Conservation (phyloP, 1,140 invertebrate genomes). For the Lordiphosa mommai region DNA sequence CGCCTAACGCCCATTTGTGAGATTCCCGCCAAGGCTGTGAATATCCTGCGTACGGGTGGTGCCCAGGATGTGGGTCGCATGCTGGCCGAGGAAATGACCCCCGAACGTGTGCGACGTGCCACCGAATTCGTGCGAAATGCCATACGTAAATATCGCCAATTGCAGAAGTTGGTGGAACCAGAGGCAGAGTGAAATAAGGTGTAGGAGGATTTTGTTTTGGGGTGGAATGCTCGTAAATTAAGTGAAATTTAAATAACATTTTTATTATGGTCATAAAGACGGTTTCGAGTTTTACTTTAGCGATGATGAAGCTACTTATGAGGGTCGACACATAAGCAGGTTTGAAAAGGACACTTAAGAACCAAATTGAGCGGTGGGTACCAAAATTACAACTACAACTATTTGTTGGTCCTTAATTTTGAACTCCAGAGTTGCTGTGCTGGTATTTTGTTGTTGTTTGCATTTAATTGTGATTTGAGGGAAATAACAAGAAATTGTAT, state of each 20-base stretch:
- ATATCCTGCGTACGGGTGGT: slow-evolving; percentile 67
- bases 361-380: no score
- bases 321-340: no score
- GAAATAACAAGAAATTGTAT: no score
- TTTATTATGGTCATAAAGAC: slow-evolving; percentile 37
- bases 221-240: slow-evolving; percentile 26
- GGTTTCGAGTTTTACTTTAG: no score
- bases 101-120: slow-evolving; percentile 82
- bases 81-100: slow-evolving; percentile 73
- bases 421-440: no score
- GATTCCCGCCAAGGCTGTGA: slow-evolving; percentile 82
- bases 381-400: no score
- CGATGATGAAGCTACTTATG: no score
- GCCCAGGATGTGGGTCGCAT: slow-evolving; percentile 61
- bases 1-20: slow-evolving; percentile 84
- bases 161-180: slow-evolving; percentile 44
- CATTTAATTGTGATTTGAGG: no score
- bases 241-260: slow-evolving; percentile 31
- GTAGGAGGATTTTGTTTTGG: slow-evolving; percentile 23
- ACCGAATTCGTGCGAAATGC: slow-evolving; percentile 84
- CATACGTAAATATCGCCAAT: slow-evolving; percentile 83
- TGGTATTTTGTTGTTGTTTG: no score
- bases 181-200: slow-evolving; percentile 1
- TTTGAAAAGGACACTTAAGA: no score
- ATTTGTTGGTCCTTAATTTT: no score